These are phyloP conservation scores for Pomatostomus ruficeps DNA, from an alignment of 2,113 vertebrate genomes.

Conservation along the genomic window DNA sequence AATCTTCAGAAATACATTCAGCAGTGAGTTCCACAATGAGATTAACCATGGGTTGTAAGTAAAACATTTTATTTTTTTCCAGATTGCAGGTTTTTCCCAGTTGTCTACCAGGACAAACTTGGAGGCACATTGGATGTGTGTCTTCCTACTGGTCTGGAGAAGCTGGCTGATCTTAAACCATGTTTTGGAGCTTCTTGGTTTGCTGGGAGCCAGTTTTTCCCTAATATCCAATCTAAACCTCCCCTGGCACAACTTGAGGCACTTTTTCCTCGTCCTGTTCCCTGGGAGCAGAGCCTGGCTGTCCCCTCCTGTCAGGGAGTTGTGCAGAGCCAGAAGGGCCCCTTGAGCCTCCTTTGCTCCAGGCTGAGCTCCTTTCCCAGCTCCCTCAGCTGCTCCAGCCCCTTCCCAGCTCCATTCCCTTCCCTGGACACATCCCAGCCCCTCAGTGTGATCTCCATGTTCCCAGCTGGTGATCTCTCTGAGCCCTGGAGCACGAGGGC, in stretches of 20 bases:
- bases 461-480: neutral
- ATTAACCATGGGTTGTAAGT: neutral
- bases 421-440: neutral
- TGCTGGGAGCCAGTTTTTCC: neutral
- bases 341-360: neutral
- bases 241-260: neutral
- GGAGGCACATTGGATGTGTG: neutral
- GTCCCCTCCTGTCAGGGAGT: neutral
- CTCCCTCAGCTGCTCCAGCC: neutral
- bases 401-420: neutral
- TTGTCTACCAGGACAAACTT: neutral
- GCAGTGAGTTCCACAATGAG: neutral
- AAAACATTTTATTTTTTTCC: neutral
- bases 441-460: neutral
- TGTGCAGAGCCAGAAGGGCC: neutral
- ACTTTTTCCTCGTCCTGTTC: neutral
- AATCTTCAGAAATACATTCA: neutral
- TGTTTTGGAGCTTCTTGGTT: neutral
- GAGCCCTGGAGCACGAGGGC: neutral
- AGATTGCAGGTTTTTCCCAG: neutral
- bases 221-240: fast-evolving
- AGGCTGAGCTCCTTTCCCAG: neutral
- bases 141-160: neutral
- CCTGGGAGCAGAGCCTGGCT: neutral
- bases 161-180: neutral